Conservation (phyloP, 2,888 invertebrate genomes). For the Chirona hameri region DNA sequence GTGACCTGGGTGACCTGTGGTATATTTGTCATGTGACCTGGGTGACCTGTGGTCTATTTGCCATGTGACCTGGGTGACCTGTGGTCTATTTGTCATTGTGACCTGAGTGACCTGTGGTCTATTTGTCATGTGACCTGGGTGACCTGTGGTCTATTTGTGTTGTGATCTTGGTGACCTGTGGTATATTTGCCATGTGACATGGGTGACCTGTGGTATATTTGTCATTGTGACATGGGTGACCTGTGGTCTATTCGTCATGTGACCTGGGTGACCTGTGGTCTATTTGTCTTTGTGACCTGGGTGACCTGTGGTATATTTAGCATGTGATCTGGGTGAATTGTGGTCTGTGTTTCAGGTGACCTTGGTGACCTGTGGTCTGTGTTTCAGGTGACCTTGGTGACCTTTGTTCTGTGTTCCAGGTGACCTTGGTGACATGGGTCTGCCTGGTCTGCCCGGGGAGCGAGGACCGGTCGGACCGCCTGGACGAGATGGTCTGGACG, state of each 20-base stretch:
- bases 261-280: no score
- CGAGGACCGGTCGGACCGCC: slow-evolving; percentile 83
- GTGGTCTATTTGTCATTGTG: no score
- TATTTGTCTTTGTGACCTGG: no score
- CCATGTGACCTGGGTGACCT: no score
- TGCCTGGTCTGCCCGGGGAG: slow-evolving; percentile 78
- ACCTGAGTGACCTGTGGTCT: no score
- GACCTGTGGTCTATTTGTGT: no score
- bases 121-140: no score
- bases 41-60: no score
- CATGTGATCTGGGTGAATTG: slow-evolving; percentile 53
- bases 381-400: slow-evolving; percentile 51
- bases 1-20: no score
- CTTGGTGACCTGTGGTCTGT: slow-evolving; percentile 47
- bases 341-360: slow-evolving; percentile 45
- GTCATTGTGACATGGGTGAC: no score
- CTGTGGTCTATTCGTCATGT: no score
- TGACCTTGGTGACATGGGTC: slow-evolving; percentile 53
- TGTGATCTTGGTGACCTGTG: slow-evolving; percentile 53
- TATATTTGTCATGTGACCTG: no score
- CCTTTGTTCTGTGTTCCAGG: slow-evolving; percentile 42
- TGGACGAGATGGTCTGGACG: slow-evolving; percentile 70
- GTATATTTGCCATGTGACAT: slow-evolving; percentile 46
- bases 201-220: slow-evolving; percentile 46
- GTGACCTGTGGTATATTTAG: background rate